phyloP scores from a whole-genome alignment of 2,113 vertebrate genomes.

The Lagopus muta region DNA sequence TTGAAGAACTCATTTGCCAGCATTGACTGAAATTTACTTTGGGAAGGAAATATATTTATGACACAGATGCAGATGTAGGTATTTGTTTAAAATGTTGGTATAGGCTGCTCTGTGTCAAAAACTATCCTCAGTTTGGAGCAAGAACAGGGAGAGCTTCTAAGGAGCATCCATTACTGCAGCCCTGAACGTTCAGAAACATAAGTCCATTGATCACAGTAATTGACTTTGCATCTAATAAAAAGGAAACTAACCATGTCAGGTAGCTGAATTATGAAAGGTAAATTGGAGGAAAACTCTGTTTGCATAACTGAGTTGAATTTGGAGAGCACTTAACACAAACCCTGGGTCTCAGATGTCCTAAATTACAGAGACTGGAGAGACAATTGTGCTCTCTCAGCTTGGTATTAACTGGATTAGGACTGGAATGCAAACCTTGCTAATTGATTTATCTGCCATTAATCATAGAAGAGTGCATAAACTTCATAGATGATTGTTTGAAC shows the following conservation, averaged over 20 bases:
- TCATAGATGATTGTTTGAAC: conserved; percentile 25
- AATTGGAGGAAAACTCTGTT: conserved; percentile 8
- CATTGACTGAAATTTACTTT: not conserved
- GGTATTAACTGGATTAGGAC: conserved; percentile 58
- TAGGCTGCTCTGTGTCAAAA: not conserved
- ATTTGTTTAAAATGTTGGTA: not conserved
- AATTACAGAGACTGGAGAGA: conserved; percentile 52
- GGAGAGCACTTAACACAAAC: conserved; percentile 40
- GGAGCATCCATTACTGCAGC: not conserved
- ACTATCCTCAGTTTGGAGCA: not conserved
- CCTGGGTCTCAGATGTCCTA: conserved; percentile 40
- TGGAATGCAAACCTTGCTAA: conserved; percentile 53
- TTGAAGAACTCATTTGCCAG: not conserved
- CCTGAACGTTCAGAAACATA: not conserved
- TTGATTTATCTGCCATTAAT: conserved; percentile 45
- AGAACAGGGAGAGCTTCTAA: not conserved
- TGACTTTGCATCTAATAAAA: conserved; percentile 22
- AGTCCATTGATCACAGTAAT: not conserved
- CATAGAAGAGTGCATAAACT: conserved; percentile 11
- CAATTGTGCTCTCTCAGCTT: conserved; percentile 25
- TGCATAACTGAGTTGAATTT: conserved; percentile 29
- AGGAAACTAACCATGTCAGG: not conserved
- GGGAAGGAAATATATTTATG: not conserved
- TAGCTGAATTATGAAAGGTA: conserved; percentile 38
- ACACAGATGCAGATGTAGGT: not conserved